Base-by-base conservation (phyloP, 1,140 invertebrate species). In the Papilio polytes region DNA sequence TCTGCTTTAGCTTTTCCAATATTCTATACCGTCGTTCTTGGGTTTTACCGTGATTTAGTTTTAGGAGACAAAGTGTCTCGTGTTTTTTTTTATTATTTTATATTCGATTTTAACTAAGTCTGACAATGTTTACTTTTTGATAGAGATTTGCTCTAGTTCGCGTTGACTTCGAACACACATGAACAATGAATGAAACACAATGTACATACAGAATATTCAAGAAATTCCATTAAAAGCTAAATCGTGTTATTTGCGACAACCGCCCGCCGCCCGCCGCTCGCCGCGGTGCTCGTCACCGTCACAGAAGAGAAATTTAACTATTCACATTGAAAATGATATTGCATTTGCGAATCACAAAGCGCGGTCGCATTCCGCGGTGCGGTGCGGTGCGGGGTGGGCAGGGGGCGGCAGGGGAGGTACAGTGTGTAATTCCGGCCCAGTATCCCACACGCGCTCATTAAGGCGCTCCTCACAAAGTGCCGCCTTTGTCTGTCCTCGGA, bases 401-500 rank as follows among this genome's bases (percentile, higher is more conserved):
- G 53, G 53, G n/a, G n/a, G n/a, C 2, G 53, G 48, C 2, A n/a
- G 48, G 3, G 15, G 22, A 3, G 15, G 18, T 18, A 3, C n/a
- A 31, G 10, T 22, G 15, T 53, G 53, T 41, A 63, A 59, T 56
- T 22, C 20, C 74, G 41, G 15, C 15, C 31, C 76, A 20, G 53
- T 63, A 78, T 56, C 76, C 76, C 76, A 63, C 51, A 63, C 48
- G 26, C 74, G 20, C 76, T 63, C 76, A 78, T 78, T 78, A 78
- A 78, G 53, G 76, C 76, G 76, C 22, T 53, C 31, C 53, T 13
- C 18, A 41, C 76, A 78, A 78, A 78, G 77, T 78, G 51, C 46
- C 20, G 53, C 53, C 56, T 78, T 78, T 78, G 77, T 78, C 77
- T 78, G 41, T 66, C 53, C 77, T 44, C 77, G 77, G 53, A 78